Conservation (phyloP, 2,888 invertebrate species). For the Pollenia angustigena region DNA sequence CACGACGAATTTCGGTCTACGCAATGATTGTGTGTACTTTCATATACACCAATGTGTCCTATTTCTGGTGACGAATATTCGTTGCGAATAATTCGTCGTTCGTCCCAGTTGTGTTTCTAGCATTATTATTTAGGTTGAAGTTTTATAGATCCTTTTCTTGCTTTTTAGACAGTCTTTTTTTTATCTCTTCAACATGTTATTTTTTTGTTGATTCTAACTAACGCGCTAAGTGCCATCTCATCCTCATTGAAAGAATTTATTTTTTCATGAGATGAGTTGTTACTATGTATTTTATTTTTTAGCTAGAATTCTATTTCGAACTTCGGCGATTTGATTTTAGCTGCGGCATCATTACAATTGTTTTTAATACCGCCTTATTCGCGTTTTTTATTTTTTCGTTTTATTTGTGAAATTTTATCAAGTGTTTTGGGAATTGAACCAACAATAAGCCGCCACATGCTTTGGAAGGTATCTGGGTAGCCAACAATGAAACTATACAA, state of each 20-base stretch:
- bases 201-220: conserved; percentile 16
- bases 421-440: conserved; percentile 64
- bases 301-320: conserved; percentile 30
- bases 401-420: conserved; percentile 53
- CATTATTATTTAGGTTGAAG: conserved; percentile 71
- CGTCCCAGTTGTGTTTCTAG: too few relatives aligned
- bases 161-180: conserved; percentile 2
- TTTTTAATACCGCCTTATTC: conserved; percentile 34
- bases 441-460: conserved; percentile 7
- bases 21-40: too few relatives aligned
- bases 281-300: neutral
- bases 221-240: conserved; percentile 55
- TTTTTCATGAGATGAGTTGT: conserved; percentile 13
- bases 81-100: too few relatives aligned
- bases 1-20: too few relatives aligned
- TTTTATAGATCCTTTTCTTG: conserved; percentile 51
- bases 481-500: conserved; percentile 56
- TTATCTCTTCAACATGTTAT: neutral
- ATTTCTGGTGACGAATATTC: too few relatives aligned
- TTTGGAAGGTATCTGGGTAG: conserved; percentile 2
- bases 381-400: neutral
- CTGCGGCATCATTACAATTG: conserved; percentile 59
- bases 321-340: conserved; percentile 39
- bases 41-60: too few relatives aligned
- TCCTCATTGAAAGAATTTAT: neutral